phyloP scores from a whole-genome alignment of 2,888 invertebrate species.

The Agonopterix arenella region DNA sequence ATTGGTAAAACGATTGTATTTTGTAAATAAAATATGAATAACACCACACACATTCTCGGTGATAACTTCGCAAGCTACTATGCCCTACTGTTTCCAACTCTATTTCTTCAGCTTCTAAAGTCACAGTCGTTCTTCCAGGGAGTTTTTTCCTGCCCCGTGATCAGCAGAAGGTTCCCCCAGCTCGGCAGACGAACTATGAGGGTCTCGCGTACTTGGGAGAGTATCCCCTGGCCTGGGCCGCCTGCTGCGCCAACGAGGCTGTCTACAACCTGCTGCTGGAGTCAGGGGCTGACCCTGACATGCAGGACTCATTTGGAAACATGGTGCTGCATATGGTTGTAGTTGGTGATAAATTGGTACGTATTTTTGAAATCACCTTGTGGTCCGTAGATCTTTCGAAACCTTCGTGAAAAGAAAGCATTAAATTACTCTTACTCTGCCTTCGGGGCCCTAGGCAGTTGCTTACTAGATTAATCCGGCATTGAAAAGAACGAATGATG shows the following conservation, averaged over 20 bases:
- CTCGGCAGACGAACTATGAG: conserved; percentile 93
- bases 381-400: background rate
- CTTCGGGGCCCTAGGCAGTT: too few relatives aligned
- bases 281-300: conserved; percentile 95
- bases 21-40: too few relatives aligned
- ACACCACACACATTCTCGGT: too few relatives aligned
- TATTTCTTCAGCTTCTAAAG: too few relatives aligned
- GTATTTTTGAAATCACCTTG: conserved; percentile 7
- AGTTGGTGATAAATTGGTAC: conserved; percentile 96
- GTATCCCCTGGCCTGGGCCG: conserved; percentile 98
- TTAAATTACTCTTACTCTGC: too few relatives aligned
- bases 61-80: too few relatives aligned
- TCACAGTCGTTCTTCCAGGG: conserved; percentile 42
- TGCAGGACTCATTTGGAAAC: conserved; percentile 98
- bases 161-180: conserved; percentile 88
- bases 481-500: too few relatives aligned
- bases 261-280: conserved; percentile 97
- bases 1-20: conserved; percentile 77
- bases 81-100: background rate
- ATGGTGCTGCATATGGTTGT: conserved; percentile 99
- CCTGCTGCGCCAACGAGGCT: conserved; percentile 97
- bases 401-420: too few relatives aligned
- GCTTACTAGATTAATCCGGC: too few relatives aligned
- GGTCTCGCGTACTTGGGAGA: conserved; percentile 98
- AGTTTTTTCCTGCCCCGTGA: conserved; percentile 97